A percentile compares a stretch with the other conserved stretches of the same genome.
phyloP scores from a whole-genome alignment of 2,113 vertebrate genomes.

The Phrynosoma blainvillii region DNA sequence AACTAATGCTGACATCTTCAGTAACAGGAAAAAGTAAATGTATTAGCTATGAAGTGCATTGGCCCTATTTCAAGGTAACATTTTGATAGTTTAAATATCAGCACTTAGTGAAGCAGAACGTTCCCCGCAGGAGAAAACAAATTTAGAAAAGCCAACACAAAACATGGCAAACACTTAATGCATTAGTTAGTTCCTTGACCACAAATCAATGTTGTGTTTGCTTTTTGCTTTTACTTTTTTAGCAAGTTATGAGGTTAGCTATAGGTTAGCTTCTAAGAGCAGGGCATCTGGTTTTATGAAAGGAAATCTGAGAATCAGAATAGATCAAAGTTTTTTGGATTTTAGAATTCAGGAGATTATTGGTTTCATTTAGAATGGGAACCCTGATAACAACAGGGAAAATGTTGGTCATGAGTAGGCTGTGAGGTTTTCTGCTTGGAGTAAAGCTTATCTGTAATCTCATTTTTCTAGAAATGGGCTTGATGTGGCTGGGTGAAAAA shows the following conservation, averaged over 20 bases:
- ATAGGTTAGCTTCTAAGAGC: not conserved
- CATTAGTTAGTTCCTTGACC: constrained; percentile 21
- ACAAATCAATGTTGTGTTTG: constrained; percentile 41
- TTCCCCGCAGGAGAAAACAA: constrained; percentile 40
- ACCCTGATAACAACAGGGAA: not conserved
- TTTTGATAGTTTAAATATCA: constrained; percentile 35
- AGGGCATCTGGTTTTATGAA: not conserved
- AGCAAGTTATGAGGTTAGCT: constrained; percentile 17
- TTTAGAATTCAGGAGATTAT: not conserved
- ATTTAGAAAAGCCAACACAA: constrained; percentile 39
- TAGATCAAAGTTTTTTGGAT: not conserved
- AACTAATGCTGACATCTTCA: constrained; percentile 26
- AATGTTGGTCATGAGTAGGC: not conserved
- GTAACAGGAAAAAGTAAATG: constrained; percentile 1
- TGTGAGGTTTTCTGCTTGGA: not conserved
- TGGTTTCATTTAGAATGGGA: not conserved
- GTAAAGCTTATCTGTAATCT: not conserved
- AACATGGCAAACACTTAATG: constrained; percentile 26
- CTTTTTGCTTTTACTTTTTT: constrained; percentile 20
- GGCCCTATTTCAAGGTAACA: constrained; percentile 22
- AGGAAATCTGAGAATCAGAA: not conserved
- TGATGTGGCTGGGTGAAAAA: not conserved
- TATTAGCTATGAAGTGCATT: not conserved
- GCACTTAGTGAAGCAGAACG: constrained; percentile 7
- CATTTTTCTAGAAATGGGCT: not conserved